These are phyloP conservation scores for Parasteatoda lunata DNA, from an alignment of 2,888 invertebrate genomes.

Conservation along the genomic window DNA sequence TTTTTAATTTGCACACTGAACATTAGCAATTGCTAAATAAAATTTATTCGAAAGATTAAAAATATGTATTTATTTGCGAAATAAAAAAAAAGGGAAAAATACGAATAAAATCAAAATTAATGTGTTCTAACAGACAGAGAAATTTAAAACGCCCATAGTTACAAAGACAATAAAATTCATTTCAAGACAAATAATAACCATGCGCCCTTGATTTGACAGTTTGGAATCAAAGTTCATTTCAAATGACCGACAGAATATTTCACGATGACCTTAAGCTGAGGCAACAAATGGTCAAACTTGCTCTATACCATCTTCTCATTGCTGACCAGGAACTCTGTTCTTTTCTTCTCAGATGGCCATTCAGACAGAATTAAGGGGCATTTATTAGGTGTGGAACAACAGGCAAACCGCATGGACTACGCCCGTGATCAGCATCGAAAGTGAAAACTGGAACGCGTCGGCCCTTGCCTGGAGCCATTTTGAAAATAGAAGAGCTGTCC, in stretches of 20 bases:
- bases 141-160: background rate
- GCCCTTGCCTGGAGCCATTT: slow-evolving; percentile 30
- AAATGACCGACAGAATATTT: slow-evolving; percentile 1
- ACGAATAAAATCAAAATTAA: too few relatives aligned
- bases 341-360: background rate
- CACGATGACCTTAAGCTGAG: background rate
- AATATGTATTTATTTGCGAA: too few relatives aligned
- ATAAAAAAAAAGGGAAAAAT: too few relatives aligned
- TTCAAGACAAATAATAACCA: too few relatives aligned
- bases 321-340: background rate
- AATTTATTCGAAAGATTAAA: too few relatives aligned
- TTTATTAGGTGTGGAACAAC: slow-evolving; percentile 38
- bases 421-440: slow-evolving; percentile 48
- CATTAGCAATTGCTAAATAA: too few relatives aligned
- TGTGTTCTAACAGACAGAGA: too few relatives aligned
- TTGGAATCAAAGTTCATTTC: background rate
- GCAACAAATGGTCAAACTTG: slow-evolving; percentile 3
- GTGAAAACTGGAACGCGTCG: slow-evolving; percentile 35
- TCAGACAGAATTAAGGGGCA: slow-evolving; percentile 18
- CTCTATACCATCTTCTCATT: background rate
- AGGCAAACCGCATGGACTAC: slow-evolving; percentile 12
- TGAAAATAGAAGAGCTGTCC: slow-evolving; percentile 29
- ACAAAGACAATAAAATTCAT: background rate
- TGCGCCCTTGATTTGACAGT: background rate
- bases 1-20: too few relatives aligned